These are phyloP conservation scores for Anseranas semipalmata DNA, from an alignment of 2,113 vertebrate genomes.

Conservation along the genomic window DNA sequence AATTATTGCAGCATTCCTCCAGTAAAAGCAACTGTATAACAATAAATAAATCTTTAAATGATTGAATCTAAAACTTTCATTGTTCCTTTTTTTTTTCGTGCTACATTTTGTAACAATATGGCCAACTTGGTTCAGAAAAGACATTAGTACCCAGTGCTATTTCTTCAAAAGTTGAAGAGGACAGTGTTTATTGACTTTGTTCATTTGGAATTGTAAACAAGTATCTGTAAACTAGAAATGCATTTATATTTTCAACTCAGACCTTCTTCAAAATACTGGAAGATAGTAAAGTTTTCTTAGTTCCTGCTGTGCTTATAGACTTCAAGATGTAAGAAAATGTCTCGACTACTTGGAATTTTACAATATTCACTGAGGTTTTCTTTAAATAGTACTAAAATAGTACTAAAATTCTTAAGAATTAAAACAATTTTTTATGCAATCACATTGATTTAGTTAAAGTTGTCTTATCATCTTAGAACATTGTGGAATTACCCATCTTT, in stretches of 20 bases:
- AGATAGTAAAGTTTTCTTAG: background rate
- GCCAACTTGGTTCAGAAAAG: background rate
- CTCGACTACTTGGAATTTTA: background rate
- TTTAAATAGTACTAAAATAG: background rate
- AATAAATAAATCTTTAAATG: background rate
- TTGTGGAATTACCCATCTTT: background rate
- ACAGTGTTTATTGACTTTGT: background rate
- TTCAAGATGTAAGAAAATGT: background rate
- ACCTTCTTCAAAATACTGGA: background rate
- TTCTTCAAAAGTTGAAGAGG: background rate
- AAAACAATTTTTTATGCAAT: background rate
- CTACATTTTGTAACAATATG: background rate
- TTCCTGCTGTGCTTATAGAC: background rate
- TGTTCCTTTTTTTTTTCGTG: background rate
- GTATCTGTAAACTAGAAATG: background rate
- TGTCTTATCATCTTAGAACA: background rate
- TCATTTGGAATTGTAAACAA: background rate
- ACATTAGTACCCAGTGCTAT: fast-evolving
- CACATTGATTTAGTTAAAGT: background rate
- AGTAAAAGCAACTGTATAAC: background rate
- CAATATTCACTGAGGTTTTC: background rate
- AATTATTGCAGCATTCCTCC: background rate
- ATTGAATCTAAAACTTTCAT: background rate
- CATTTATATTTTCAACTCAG: background rate
- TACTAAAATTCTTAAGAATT: background rate